Conservation (phyloP, 2,797 vertebrate genomes). For the Platalea minor region DNA sequence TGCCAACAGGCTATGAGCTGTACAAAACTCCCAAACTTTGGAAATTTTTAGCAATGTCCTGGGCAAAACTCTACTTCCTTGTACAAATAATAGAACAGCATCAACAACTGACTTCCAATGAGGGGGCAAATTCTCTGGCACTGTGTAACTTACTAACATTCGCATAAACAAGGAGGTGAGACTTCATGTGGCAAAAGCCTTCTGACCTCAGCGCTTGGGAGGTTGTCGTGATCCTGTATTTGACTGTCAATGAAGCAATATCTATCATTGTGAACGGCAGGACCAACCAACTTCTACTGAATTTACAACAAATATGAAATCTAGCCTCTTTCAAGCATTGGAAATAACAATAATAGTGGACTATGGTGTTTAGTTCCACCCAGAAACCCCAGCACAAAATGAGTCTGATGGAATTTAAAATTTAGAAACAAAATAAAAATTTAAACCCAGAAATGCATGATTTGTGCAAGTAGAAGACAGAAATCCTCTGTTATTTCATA, state of each 20-base stretch:
- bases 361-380: not conserved
- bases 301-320: not conserved
- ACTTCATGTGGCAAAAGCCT: not conserved
- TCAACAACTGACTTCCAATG: not conserved
- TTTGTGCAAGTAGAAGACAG: not conserved
- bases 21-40: not conserved
- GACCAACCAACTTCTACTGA: not conserved
- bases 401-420: not conserved
- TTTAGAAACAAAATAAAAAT: not conserved
- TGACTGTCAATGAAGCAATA: not conserved
- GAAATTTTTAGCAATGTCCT: not conserved
- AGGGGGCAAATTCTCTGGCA: not conserved
- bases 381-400: not conserved
- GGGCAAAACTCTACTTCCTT: not conserved
- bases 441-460: not conserved
- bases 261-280: not conserved
- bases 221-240: not conserved
- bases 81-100: not conserved
- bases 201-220: not conserved
- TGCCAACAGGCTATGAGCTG: not conserved
- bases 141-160: not conserved
- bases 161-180: not conserved
- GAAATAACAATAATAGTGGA: not conserved
- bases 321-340: not conserved
- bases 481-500: not conserved